Percentiles rank a stretch among this genome's conserved stretches.
phyloP scores from a whole-genome alignment of 2,797 vertebrate species.

The Rhynchotus rufescens region DNA sequence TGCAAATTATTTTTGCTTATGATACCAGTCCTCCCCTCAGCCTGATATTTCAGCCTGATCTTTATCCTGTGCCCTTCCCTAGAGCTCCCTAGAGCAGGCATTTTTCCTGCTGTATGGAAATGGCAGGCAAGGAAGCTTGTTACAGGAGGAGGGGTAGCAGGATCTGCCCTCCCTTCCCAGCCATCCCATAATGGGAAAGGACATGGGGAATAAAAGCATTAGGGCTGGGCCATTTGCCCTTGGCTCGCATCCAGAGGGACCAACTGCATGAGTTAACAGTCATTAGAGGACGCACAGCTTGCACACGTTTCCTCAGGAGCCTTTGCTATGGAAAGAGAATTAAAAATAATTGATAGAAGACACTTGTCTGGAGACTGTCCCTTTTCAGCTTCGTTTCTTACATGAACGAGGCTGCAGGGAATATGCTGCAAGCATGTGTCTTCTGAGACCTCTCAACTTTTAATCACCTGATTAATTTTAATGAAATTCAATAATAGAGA shows the following conservation, averaged over 20 bases:
- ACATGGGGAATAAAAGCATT: background rate
- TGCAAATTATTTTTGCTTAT: background rate
- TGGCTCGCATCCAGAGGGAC: background rate
- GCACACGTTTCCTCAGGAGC: background rate
- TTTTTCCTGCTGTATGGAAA: background rate
- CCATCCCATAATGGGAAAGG: background rate
- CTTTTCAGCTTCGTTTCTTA: background rate
- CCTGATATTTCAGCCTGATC: rapidly evolving
- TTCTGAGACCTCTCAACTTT: background rate
- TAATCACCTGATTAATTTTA: background rate
- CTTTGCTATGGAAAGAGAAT: background rate
- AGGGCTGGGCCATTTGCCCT: rapidly evolving
- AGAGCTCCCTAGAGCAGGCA: too few relatives aligned
- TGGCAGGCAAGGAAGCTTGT: background rate
- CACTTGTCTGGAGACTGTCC: slow-evolving; percentile 37
- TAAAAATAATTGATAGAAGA: slow-evolving; percentile 29
- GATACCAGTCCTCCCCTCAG: background rate
- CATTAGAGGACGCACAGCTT: background rate
- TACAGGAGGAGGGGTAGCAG: background rate
- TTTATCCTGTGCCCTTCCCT: background rate
- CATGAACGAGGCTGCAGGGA: background rate
- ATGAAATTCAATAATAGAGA: rapidly evolving
- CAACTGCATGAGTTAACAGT: background rate
- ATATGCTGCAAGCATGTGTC: background rate
- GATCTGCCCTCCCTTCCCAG: background rate